These are phyloP conservation scores for Proales similis DNA, from an alignment of 1,140 invertebrate genomes.

Conservation along the genomic window DNA sequence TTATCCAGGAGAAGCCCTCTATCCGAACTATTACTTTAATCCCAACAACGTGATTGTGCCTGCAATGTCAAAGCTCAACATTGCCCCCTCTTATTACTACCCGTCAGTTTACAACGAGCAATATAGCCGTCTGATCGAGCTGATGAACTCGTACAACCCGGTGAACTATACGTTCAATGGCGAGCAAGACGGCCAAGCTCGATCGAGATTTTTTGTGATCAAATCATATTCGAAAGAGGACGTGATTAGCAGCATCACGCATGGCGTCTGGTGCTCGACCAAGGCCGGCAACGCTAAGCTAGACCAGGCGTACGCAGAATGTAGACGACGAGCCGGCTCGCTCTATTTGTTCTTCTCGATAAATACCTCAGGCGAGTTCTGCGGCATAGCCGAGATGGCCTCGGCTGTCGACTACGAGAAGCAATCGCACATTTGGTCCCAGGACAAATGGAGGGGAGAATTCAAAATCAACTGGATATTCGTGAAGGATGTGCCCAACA, in stretches of 20 bases:
- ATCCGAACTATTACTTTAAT: too few relatives aligned
- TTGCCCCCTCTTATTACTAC: too few relatives aligned
- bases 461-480: slow-evolving; percentile 97
- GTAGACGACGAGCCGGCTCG: slow-evolving; percentile 60
- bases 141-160: background rate
- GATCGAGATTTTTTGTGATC: slow-evolving; percentile 26
- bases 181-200: slow-evolving; percentile 13
- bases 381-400: slow-evolving; percentile 96
- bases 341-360: slow-evolving; percentile 92
- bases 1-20: too few relatives aligned
- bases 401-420: slow-evolving; percentile 76
- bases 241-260: slow-evolving; percentile 94
- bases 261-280: slow-evolving; percentile 97
- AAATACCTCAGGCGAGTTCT: slow-evolving; percentile 93
- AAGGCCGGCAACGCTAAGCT: slow-evolving; percentile 92
- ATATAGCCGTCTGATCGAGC: too few relatives aligned
- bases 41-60: too few relatives aligned
- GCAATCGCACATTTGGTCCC: slow-evolving; percentile 58
- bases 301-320: slow-evolving; percentile 78
- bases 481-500: slow-evolving; percentile 84
- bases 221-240: slow-evolving; percentile 83
- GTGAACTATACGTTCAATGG: slow-evolving; percentile 14
- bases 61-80: too few relatives aligned
- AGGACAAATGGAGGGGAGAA: slow-evolving; percentile 62
- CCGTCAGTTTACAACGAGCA: too few relatives aligned